Conservation (phyloP, 1,140 invertebrate genomes). For the Zeugodacus cucurbitae region DNA sequence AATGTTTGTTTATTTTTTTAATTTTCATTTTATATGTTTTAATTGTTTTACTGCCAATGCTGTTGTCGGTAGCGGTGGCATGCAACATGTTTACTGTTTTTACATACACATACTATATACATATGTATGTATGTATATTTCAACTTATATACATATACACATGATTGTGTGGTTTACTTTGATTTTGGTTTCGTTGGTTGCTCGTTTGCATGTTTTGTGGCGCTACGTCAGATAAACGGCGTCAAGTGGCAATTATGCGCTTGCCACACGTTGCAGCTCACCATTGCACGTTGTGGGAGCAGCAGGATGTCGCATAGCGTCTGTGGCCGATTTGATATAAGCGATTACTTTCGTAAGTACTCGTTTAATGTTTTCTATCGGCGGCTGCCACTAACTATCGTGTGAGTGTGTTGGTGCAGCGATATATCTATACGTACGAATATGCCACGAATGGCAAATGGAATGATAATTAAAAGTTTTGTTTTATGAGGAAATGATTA, state of each 20-base stretch:
- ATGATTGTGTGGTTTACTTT: not conserved
- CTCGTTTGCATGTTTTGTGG: constrained; percentile 21
- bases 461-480: not conserved
- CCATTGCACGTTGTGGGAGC: not conserved
- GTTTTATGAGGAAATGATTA: not conserved
- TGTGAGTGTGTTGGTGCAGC: not conserved
- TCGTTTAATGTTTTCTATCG: not conserved
- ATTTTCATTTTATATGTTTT: not conserved
- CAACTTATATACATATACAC: not conserved
- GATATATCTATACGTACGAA: not conserved
- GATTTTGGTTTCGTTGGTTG: not conserved
- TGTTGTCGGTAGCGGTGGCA: not conserved
- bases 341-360: not conserved
- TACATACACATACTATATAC: too few relatives aligned
- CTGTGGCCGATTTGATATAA: not conserved
- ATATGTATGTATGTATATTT: not conserved
- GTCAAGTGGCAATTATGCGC: constrained; percentile 5
- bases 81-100: not conserved
- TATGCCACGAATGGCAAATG: not conserved
- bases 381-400: not conserved
- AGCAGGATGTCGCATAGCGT: not conserved
- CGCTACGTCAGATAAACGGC: constrained; percentile 1
- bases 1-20: constrained; percentile 12
- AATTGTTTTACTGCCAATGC: constrained; percentile 7
- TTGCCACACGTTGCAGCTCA: not conserved